phyloP scores from a whole-genome alignment of 2,888 invertebrate species.

The Prosopocoilus inquinatus region DNA sequence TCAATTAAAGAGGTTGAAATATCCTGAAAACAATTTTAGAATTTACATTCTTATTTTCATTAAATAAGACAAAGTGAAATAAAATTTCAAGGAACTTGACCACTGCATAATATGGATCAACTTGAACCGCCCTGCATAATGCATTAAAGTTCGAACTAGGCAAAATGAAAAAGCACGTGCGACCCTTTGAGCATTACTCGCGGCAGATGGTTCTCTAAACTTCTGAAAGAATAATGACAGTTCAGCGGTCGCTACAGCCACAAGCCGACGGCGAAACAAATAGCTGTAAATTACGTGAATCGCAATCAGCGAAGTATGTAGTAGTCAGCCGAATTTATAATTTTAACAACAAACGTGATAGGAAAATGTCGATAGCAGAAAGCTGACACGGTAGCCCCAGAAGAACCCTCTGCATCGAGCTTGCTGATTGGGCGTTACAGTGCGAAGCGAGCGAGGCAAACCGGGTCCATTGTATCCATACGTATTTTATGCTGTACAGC shows the following conservation, averaged over 20 bases:
- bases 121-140: conserved; percentile 30
- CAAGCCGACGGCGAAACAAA: no score
- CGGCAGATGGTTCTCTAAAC: conserved; percentile 1
- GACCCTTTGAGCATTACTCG: conserved; percentile 1
- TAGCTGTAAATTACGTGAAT: no score
- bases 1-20: no score
- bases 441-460: no score
- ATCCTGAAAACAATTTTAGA: no score
- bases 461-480: no score
- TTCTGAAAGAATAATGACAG: neutral
- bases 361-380: conserved; percentile 37
- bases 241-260: no score
- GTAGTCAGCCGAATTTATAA: no score
- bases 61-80: neutral
- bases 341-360: no score
- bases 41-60: no score
- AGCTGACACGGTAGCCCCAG: conserved; percentile 39
- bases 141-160: conserved; percentile 28
- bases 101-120: conserved; percentile 22
- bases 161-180: conserved; percentile 23
- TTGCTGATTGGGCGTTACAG: conserved; percentile 43
- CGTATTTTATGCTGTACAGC: no score
- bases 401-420: conserved; percentile 40
- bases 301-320: no score
- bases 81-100: conserved; percentile 11